Percentiles rank a stretch among this genome's conserved stretches.
These are phyloP conservation scores for Poecile montanus DNA, from an alignment of 2,797 vertebrate genomes.

Conservation along the genomic window DNA sequence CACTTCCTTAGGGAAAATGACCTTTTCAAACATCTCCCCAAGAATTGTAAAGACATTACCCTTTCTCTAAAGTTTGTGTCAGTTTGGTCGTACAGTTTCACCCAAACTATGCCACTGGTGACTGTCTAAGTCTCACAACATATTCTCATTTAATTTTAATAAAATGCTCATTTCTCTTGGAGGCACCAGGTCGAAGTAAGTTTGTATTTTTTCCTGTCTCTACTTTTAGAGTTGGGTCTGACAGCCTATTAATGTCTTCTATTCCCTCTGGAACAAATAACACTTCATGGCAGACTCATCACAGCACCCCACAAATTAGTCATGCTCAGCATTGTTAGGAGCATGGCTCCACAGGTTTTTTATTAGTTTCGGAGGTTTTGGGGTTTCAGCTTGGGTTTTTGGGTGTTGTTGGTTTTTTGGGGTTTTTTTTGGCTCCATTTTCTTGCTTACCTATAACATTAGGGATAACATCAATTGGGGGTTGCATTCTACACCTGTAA, in stretches of 20 bases:
- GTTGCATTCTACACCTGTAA: background rate
- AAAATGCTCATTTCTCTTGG: background rate
- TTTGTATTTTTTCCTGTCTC: background rate
- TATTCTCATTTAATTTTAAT: background rate
- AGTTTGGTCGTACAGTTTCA: background rate
- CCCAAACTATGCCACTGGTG: background rate
- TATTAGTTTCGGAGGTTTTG: background rate
- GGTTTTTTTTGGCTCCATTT: background rate
- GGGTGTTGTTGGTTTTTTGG: background rate
- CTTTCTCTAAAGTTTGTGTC: background rate
- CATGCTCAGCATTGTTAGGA: background rate
- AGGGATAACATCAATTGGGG: background rate
- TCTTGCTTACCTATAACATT: background rate
- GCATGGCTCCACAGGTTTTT: background rate
- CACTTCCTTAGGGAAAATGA: background rate
- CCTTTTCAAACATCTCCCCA: background rate
- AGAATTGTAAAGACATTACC: background rate
- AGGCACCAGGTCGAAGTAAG: background rate
- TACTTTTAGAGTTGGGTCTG: background rate
- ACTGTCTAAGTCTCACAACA: background rate
- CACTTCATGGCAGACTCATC: background rate
- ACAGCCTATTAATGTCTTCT: background rate
- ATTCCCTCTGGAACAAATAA: background rate
- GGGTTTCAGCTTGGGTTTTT: background rate
- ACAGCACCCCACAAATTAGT: background rate